Evolutionary conservation across 2,113 vertebrate species (phyloP), one percentile per base, ranked within the genome.

Genomic region (Laterallus jamaicensis): DNA sequence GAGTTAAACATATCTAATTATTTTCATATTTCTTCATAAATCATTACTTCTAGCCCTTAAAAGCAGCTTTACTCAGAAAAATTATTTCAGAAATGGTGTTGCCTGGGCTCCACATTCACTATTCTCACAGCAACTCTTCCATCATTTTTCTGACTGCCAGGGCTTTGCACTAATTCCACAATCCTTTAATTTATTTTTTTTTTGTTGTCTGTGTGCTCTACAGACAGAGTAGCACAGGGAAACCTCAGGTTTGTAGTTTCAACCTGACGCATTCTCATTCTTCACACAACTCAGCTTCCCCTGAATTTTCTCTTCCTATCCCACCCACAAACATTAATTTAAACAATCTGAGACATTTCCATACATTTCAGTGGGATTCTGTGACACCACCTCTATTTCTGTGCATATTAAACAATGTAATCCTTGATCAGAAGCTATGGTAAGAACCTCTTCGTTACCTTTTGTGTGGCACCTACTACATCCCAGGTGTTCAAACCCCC

Each of bases 11-110:
- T 47, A 71, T 70, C 95, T 96, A 97, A 85, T 91, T 96, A 18
- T 91, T 97, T 96, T 92, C 84, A 81, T 95, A 84, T 95, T 97
- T 96, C 88, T 84, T 70, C 83, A 89, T 74, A 95, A 92, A 88
- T 91, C 95, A 88, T 94, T 93, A 67, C 81, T 85, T 96, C 58
- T 47, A 93, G 84, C 74, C 84, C 42, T 89, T 55, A 90, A 94
- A 90, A 2, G 6, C 80, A 93, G 32, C 82, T 94, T 81, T 94
- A 91, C 80, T 91, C 60, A 79, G 62, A 93, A 92, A 94, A 93
- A 79, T 62, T 67, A 90, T 78, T 93, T 83, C 60, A 88, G 77
- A 75, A 96, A 64, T 56, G 15, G 52, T 60, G 19, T 56, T 92
- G 56, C 77, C 74, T 4, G 5, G 60, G 66, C 82, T 83, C 37